Evolutionary conservation across 2,113 vertebrate species (phyloP).

Genomic region (Gavialis gangeticus): DNA sequence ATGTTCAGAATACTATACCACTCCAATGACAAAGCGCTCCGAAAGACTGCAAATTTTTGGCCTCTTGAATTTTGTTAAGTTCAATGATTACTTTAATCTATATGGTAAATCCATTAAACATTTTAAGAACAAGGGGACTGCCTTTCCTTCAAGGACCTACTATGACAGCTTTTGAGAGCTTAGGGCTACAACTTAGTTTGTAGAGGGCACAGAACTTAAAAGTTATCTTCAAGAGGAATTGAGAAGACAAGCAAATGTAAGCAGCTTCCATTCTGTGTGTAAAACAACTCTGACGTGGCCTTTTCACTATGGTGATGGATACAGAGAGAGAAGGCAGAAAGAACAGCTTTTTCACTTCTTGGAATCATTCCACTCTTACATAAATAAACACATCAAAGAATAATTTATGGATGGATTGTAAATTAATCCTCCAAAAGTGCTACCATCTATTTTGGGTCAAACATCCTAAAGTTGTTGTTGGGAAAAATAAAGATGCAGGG

Average conservation of each 20-base stretch:
- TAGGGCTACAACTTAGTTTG: not conserved
- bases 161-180: not conserved
- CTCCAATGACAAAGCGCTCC: not conserved
- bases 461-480: not conserved
- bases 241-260: not conserved
- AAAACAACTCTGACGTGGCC: not conserved
- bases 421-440: not conserved
- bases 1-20: not conserved
- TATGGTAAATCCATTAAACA: not conserved
- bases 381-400: not conserved
- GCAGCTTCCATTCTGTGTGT: not conserved
- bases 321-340: not conserved
- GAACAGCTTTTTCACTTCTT: not conserved
- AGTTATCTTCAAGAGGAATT: not conserved
- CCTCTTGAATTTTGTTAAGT: not conserved
- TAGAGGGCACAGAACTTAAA: not conserved
- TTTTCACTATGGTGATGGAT: not conserved
- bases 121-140: not conserved
- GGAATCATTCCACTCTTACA: not conserved
- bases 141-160: not conserved
- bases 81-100: not conserved
- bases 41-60: not conserved
- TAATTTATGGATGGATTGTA: not conserved
- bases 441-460: not conserved
- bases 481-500: not conserved